Base-by-base conservation (phyloP, 2,888 invertebrate species). In the Phanerotoma sp. region DNA sequence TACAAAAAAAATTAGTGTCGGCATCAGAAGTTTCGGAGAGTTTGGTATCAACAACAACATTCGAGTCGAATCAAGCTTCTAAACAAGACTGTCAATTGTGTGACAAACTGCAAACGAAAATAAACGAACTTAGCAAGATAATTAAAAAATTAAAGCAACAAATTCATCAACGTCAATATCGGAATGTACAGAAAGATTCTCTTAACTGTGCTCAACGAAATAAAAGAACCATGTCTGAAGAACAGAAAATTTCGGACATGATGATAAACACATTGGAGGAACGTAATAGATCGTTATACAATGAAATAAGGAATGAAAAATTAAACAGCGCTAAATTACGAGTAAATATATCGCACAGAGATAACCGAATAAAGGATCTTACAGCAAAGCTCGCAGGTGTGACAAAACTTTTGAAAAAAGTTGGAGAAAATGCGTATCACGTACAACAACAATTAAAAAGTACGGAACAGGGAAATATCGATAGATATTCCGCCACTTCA, bases 311-410 rank as follows among this genome's bases (percentile, higher is more conserved):
- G 4, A 25, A 2, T 7, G 28, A 44, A 11, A 10, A 16, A 30
- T 5, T 44, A 10, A 9, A 13, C 16, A 44, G 16, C 15, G 66
- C 68, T 16, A 71, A 70, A 42, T 53, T 70, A 1, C 70, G 71
- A 38, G 62, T 63, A 15, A 70, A 71, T 21, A 60, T 76, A 3
- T 70, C 66, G 21, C 71, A 68, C 44, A 65, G 68, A 16, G 73
- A 75, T 50, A 72, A 69, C 61, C 64, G 62, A 16, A 75, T 76
- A 51, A 74, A 75, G 51, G 74, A 75, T 32, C 58, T 76, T 7
- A 73, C 74, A 25, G 73, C 74, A 74, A 76, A 76, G 51, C 58
- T 76, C 10, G 69, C 70, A 10, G 74, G 73, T 47, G 74, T 74
- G 0, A 71, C 76, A 0, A 75, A 74, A 46, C 72, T 68, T 51